Evolutionary conservation across 2,113 vertebrate genomes (phyloP).

Genomic region (Orientallactaga bullata): DNA sequence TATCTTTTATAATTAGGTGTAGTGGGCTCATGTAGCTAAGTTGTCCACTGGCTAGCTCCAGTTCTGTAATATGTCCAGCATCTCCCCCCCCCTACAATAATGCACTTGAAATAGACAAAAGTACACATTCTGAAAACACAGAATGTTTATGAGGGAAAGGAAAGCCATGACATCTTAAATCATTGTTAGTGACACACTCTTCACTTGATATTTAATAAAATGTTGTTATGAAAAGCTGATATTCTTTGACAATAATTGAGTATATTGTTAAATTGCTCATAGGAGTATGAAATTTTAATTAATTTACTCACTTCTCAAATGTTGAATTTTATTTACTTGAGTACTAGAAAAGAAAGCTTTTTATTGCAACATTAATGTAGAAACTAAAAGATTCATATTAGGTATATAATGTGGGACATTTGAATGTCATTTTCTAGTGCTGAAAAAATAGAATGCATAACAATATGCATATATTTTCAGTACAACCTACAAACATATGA

Average conservation of each 20-base stretch:
- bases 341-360: constrained; percentile 47
- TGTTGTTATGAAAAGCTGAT: constrained; percentile 78
- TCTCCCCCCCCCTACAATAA: constrained; percentile 68
- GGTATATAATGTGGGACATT: constrained; percentile 59
- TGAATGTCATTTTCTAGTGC: constrained; percentile 60
- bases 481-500: not conserved
- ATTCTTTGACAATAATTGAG: constrained; percentile 83
- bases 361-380: constrained; percentile 42
- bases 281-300: constrained; percentile 82
- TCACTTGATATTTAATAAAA: constrained; percentile 84
- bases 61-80: constrained; percentile 77
- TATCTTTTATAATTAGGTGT: constrained; percentile 91
- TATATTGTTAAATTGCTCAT: constrained; percentile 74
- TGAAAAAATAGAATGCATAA: not conserved
- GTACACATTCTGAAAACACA: constrained; percentile 77
- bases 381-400: constrained; percentile 63
- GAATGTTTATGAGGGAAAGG: constrained; percentile 79
- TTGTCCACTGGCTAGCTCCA: constrained; percentile 82
- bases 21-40: constrained; percentile 85
- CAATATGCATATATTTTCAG: constrained; percentile 2
- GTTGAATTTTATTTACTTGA: constrained; percentile 66
- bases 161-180: constrained; percentile 62
- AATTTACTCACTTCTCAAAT: constrained; percentile 71
- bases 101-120: constrained; percentile 82
- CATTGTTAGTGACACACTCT: constrained; percentile 77